phyloP scores from a whole-genome alignment of 2,113 vertebrate species.

The Mirza zaza region DNA sequence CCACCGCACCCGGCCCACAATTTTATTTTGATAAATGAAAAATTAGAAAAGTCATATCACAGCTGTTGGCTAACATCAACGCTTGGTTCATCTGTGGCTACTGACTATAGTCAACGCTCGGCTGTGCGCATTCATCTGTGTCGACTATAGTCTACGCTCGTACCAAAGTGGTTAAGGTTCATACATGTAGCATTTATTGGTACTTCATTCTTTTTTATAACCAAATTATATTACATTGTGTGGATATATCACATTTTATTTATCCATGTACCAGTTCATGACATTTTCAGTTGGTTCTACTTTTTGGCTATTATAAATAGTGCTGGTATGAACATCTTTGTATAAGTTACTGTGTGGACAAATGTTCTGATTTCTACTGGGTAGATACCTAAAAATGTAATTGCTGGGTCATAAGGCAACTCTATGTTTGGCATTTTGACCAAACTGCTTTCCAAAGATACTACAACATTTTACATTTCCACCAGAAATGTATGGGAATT shows the following conservation, averaged over 20 bases:
- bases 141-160: too few species aligned
- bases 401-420: background rate
- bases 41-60: too few species aligned
- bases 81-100: too few species aligned
- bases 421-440: background rate
- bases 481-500: background rate
- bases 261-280: background rate
- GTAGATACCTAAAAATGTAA: background rate
- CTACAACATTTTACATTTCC: background rate
- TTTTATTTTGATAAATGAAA: too few species aligned
- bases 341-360: background rate
- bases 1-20: too few species aligned
- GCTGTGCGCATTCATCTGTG: too few species aligned
- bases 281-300: background rate
- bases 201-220: slow-evolving; percentile 19
- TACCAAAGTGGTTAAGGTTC: background rate
- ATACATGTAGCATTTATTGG: background rate
- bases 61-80: too few species aligned
- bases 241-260: background rate
- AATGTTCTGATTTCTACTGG: background rate
- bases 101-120: too few species aligned
- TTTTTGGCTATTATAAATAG: background rate
- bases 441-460: background rate
- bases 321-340: background rate
- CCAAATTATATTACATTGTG: background rate